These are phyloP conservation scores for Nannobrachium achirus DNA, from an alignment of 2,113 vertebrate genomes.

Conservation along the genomic window DNA sequence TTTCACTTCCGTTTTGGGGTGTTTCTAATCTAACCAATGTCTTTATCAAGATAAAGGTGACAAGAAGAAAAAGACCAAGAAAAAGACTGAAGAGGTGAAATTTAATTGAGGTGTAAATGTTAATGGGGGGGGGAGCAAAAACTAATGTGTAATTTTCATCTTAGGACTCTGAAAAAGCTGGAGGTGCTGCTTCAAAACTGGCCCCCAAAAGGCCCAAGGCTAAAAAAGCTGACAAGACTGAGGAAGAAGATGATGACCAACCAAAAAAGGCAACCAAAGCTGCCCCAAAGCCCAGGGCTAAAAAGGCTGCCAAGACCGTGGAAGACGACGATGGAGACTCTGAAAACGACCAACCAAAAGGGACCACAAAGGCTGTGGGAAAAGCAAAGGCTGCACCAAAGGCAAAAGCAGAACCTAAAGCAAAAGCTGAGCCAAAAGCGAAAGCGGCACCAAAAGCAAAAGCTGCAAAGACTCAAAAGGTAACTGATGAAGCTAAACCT, in stretches of 20 bases:
- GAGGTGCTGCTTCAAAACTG: constrained; percentile 41
- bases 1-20: neutral
- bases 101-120: neutral
- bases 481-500: no score
- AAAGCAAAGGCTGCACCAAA: neutral
- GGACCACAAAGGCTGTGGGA: neutral
- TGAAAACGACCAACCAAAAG: neutral
- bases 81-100: constrained; percentile 29
- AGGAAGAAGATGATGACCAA: neutral
- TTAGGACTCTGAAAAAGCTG: constrained; percentile 56
- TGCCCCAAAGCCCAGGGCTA: constrained; percentile 38
- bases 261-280: no score
- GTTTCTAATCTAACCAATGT: neutral
- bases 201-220: constrained; percentile 73
- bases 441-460: constrained; percentile 3
- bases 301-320: constrained; percentile 23
- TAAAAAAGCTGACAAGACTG: constrained; percentile 44
- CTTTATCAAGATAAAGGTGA: constrained; percentile 21
- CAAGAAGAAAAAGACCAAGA: constrained; percentile 20
- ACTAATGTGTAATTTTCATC: neutral
- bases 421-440: constrained; percentile 3
- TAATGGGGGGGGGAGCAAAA: neutral
- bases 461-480: neutral
- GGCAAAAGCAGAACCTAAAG: neutral
- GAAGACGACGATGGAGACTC: constrained; percentile 18